Evolutionary conservation across 2,113 vertebrate genomes (phyloP).

Genomic region (Pterophyllum scalare): DNA sequence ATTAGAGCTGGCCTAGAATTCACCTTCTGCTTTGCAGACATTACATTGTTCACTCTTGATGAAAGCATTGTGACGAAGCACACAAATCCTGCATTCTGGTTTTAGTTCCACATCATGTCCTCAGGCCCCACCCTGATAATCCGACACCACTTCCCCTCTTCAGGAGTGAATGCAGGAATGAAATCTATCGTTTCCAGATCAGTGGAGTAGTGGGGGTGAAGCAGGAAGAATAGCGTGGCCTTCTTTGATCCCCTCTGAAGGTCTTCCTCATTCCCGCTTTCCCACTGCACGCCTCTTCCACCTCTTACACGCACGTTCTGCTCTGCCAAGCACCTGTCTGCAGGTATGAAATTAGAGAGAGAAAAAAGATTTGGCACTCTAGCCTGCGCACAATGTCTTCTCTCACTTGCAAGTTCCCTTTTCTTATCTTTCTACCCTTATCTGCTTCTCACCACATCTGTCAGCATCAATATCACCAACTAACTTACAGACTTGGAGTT

Average conservation of each 20-base stretch:
- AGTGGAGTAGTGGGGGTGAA: conserved; percentile 54
- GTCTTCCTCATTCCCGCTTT: conserved; percentile 54
- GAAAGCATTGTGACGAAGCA: background rate
- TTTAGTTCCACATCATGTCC: conserved; percentile 61
- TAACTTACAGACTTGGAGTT: conserved; percentile 62
- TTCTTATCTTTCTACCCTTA: conserved; percentile 46
- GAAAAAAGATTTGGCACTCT: conserved; percentile 38
- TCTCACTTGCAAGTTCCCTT: conserved; percentile 47
- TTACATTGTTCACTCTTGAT: background rate
- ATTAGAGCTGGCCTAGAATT: background rate
- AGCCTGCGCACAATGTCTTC: conserved; percentile 44
- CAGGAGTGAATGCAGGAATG: conserved; percentile 66
- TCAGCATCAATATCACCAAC: conserved; percentile 61
- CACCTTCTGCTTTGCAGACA: background rate
- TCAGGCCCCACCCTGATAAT: conserved; percentile 49
- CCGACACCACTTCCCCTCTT: conserved; percentile 66
- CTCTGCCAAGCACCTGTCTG: conserved; percentile 80
- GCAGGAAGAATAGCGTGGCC: conserved; percentile 59
- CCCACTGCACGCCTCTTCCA: conserved; percentile 28
- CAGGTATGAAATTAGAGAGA: conserved; percentile 77
- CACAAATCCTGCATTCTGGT: conserved; percentile 40
- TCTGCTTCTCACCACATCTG: conserved; percentile 52
- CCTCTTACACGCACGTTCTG: conserved; percentile 35
- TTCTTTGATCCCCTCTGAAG: conserved; percentile 76
- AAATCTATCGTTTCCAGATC: conserved; percentile 80